A percentile compares a stretch with the other conserved stretches of the same genome.
These are phyloP conservation scores for Idaea biselata DNA, from an alignment of 2,888 invertebrate species.

Conservation along the genomic window DNA sequence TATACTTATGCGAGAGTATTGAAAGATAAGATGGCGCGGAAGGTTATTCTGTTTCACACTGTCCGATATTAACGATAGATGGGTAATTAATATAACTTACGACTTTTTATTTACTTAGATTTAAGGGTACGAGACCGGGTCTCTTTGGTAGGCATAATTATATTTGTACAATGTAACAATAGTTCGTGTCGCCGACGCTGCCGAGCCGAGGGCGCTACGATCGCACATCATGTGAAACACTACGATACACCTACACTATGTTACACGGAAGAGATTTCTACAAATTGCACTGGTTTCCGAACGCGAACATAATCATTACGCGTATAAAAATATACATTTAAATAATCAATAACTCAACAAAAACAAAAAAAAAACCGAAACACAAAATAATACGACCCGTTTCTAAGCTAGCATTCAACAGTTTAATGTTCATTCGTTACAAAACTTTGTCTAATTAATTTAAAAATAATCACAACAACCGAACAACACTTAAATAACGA, in stretches of 20 bases:
- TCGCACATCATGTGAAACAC: slow-evolving; percentile 66
- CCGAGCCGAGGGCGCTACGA: slow-evolving; percentile 54
- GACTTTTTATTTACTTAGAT: slow-evolving; percentile 76
- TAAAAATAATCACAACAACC: slow-evolving; percentile 80
- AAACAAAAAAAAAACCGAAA: slow-evolving; percentile 72
- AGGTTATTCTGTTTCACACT: slow-evolving; percentile 65
- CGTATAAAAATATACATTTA: slow-evolving; percentile 71
- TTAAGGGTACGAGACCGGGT: slow-evolving; percentile 81
- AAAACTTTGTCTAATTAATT: slow-evolving; percentile 71
- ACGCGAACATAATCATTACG: slow-evolving; percentile 76
- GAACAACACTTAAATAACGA: slow-evolving; percentile 80
- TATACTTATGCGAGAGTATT: slow-evolving; percentile 79
- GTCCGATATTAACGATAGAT: slow-evolving; percentile 59
- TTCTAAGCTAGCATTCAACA: slow-evolving; percentile 77
- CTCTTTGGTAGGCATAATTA: slow-evolving; percentile 81
- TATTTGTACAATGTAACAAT: slow-evolving; percentile 79
- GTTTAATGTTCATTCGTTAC: slow-evolving; percentile 73
- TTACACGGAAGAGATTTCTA: slow-evolving; percentile 80
- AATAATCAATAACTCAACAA: slow-evolving; percentile 76
- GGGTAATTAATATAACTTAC: slow-evolving; percentile 72
- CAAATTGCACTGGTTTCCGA: slow-evolving; percentile 80
- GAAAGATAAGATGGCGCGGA: slow-evolving; percentile 76
- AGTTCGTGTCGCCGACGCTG: slow-evolving; percentile 65
- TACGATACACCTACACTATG: slow-evolving; percentile 76
- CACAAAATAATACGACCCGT: slow-evolving; percentile 81